Conservation (phyloP, 1,140 invertebrate genomes). For the Elymnias hypermnestra region DNA sequence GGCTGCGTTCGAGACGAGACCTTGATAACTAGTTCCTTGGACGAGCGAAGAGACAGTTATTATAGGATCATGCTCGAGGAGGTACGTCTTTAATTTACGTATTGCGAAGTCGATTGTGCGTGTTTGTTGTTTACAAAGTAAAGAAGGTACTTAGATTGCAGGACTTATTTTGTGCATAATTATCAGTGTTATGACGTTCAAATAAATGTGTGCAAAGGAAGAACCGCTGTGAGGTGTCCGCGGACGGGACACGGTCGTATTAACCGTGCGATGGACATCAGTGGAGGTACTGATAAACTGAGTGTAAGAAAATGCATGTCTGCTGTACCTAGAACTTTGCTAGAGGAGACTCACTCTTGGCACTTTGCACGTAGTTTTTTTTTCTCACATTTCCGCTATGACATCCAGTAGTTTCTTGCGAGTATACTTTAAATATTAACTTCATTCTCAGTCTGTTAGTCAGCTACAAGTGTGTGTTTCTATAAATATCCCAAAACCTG, state of each 20-base stretch:
- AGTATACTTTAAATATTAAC: slow-evolving; percentile 34
- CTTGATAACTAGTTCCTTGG: slow-evolving; percentile 76
- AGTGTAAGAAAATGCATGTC: slow-evolving; percentile 57
- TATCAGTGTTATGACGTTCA: slow-evolving; percentile 52
- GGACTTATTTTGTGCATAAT: slow-evolving; percentile 45
- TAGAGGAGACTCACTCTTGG: slow-evolving; percentile 47
- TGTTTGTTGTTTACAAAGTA: slow-evolving; percentile 49
- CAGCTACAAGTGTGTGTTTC: slow-evolving; percentile 45
- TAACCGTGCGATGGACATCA: slow-evolving; percentile 63
- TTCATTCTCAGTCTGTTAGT: slow-evolving; percentile 34
- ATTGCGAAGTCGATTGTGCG: slow-evolving; percentile 51
- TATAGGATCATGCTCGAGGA: slow-evolving; percentile 74
- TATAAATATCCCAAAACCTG: slow-evolving; percentile 55
- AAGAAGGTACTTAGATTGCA: no score
- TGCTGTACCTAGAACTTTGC: no score
- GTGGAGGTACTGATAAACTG: slow-evolving; percentile 57
- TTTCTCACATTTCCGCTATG: slow-evolving; percentile 6
- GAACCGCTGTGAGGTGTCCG: slow-evolving; percentile 54
- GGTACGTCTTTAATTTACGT: slow-evolving; percentile 72
- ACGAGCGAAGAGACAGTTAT: slow-evolving; percentile 71
- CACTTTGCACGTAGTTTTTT: slow-evolving; percentile 48
- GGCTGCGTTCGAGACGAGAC: slow-evolving; percentile 68
- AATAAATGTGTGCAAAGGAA: slow-evolving; percentile 57
- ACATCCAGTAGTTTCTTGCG: no score
- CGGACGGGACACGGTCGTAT: slow-evolving; percentile 39